Evolutionary conservation across 2,888 invertebrate species (phyloP).

Genomic region (Cantharis lateralis): DNA sequence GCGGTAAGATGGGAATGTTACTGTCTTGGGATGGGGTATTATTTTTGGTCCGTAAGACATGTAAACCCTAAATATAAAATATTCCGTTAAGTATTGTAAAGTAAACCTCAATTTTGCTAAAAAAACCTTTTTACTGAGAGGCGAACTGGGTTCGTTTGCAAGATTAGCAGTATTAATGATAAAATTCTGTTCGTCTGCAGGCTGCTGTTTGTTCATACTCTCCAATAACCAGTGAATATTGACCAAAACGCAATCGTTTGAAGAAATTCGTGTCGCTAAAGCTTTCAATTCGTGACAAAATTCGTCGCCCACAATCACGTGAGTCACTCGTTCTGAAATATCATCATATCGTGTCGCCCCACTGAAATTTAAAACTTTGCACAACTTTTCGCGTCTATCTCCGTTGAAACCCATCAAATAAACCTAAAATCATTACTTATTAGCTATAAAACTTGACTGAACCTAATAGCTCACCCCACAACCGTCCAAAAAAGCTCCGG

Average conservation of each 20-base stretch:
- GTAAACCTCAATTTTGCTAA: background rate
- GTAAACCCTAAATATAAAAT: conserved; percentile 45
- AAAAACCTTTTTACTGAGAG: conserved; percentile 63
- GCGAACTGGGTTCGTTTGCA: conserved; percentile 53
- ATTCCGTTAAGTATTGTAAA: background rate
- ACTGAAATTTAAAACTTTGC: conserved; percentile 72
- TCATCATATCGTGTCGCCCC: conserved; percentile 84
- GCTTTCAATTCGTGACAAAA: conserved; percentile 57
- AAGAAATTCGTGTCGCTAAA: conserved; percentile 38
- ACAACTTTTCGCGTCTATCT: conserved; percentile 68
- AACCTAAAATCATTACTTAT: conserved; percentile 56
- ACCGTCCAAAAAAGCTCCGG: conserved; percentile 85
- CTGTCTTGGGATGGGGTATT: conserved; percentile 26
- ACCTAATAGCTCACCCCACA: conserved; percentile 72
- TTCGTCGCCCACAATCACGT: conserved; percentile 74
- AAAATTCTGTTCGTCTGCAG: conserved; percentile 62
- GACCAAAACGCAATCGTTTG: conserved; percentile 59
- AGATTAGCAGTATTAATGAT: conserved; percentile 36
- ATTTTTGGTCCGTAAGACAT: conserved; percentile 42
- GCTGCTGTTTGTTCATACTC: conserved; percentile 67
- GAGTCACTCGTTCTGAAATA: conserved; percentile 77
- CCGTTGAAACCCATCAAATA: conserved; percentile 70
- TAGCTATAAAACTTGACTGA: background rate
- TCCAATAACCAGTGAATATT: conserved; percentile 75
- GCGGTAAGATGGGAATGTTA: background rate